phyloP scores from a whole-genome alignment of 2,888 invertebrate genomes.

The Apantesis nais region DNA sequence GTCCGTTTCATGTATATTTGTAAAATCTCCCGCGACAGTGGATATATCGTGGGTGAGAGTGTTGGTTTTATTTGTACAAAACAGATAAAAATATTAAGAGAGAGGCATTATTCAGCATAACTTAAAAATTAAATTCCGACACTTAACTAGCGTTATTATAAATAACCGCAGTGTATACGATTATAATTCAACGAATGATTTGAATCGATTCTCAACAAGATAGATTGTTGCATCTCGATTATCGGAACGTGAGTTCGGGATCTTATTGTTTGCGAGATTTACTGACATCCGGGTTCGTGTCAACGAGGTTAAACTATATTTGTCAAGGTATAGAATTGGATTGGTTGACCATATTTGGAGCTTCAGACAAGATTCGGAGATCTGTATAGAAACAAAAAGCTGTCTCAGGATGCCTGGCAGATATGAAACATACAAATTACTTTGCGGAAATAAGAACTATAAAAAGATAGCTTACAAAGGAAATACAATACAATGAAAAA shows the following conservation, averaged over 20 bases:
- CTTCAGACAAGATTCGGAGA: not conserved
- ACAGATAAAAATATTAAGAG: no score
- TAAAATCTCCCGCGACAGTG: no score
- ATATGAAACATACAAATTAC: no score
- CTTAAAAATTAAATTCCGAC: not conserved
- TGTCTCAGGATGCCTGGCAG: no score
- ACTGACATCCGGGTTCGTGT: conserved; percentile 44
- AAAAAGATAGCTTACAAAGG: no score
- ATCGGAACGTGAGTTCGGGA: conserved; percentile 36
- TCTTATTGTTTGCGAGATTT: conserved; percentile 44
- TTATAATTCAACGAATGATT: conserved; percentile 18
- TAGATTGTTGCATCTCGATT: conserved; percentile 36
- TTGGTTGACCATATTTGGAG: conserved; percentile 24
- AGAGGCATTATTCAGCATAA: no score
- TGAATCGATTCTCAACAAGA: conserved; percentile 14
- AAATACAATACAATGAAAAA: no score
- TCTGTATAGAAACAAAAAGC: not conserved
- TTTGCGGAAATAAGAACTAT: no score
- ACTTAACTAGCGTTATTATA: not conserved
- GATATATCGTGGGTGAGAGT: no score
- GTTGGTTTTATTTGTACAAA: no score
- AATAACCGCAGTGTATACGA: conserved; percentile 7
- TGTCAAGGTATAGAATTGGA: conserved; percentile 34
- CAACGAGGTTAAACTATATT: conserved; percentile 30
- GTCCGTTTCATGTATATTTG: no score